Evolutionary conservation across 2,113 vertebrate species (phyloP), one percentile per base, ranked within the genome.

Genomic region (Brienomyrus longianalis): DNA sequence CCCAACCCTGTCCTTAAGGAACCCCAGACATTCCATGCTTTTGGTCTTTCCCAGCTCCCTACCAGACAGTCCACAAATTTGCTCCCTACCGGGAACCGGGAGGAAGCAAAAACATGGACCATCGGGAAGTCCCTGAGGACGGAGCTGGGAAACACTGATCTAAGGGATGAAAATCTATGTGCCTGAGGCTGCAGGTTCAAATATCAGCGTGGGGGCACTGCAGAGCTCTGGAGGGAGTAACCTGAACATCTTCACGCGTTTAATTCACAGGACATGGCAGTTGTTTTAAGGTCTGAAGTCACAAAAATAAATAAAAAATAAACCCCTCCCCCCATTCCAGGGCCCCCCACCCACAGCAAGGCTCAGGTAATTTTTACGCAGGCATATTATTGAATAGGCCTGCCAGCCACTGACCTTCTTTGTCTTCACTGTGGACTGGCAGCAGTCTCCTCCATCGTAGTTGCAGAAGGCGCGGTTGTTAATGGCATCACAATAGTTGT

Each of bases 391-490:
- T 19, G 17, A 43, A 80, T 11, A 70, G 62, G 27, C 62, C 27
- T 11, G 62, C 62, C 10, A 21, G 31, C 15, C 35, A 43, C 74
- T 80, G 74, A 80, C 74, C 74, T 97, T 98, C 95, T 99, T 99
- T 91, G 97, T 98, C 95, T 99, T 99, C 94, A 99, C 98, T 1
- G 98, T 99, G 85, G 98, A 99, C 89, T 97, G 95, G 3, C 98
- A 99, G 96, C 98, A 99, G 91, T 99, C 98, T 74, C 98, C 98
- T 89, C 98, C 98, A 31, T 99, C 98, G 0, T 99, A 99, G 95
- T 97, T 98, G 93, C 98, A 99, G 95, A 99, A 99, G 92, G 98
- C 98, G 96, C 98, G 95, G 94, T 99, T 99, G 96, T 99, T 99
- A 94, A 97, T 95, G 88, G 97, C 94, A 90, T 99, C 98, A 94